Evolutionary conservation across 92 coral and sea anemone genomes (phyloP), one percentile per base, ranked within the genome.

Genomic region (Paramuricea clavata): DNA sequence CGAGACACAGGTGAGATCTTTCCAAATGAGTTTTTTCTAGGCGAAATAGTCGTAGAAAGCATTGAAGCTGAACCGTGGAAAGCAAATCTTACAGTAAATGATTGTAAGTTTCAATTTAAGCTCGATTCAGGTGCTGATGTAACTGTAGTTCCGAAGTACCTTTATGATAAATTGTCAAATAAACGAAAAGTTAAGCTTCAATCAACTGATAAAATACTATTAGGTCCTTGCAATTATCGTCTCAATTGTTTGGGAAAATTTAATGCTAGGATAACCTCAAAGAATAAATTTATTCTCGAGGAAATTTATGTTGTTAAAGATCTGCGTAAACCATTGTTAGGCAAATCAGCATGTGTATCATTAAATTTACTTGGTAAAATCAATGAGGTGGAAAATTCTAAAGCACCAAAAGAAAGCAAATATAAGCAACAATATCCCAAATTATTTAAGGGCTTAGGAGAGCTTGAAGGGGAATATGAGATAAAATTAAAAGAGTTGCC

Each of bases 401-500:
- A 78, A 2, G 28, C 36, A 28, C 1, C 10, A 52, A 28, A 57
- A 52, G 50, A 54, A 78, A 57, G 25, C 32, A 47, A 30, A 13
- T 78, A 78, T 41, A 44, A 76, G 12, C 39, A 57, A 41, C 43
- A 83, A 80, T 83, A 91, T 42, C 91, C 91, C 3, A 59, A 87
- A 76, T 69, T 91, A 65, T 91, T 91, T 87, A 70, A 59, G 36
- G 94, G 91, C 43, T 81, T 83, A 7, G 93, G 88, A 27, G 78
- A 76, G 49, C 77, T 81, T 76, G 81, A 85, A 70, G 90, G 88
- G n/a, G 90, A 49, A 21, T 86, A 90, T 81, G 42, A 69, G 62
- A 80, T 91, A 36, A 91, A 87, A 42, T 54, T 90, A 34, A 90
- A 67, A 60, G 88, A 87, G 31, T 77, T 54, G 31, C 81, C 80